phyloP scores from a whole-genome alignment of 2,113 vertebrate genomes.

The Gallinago jamesoni region DNA sequence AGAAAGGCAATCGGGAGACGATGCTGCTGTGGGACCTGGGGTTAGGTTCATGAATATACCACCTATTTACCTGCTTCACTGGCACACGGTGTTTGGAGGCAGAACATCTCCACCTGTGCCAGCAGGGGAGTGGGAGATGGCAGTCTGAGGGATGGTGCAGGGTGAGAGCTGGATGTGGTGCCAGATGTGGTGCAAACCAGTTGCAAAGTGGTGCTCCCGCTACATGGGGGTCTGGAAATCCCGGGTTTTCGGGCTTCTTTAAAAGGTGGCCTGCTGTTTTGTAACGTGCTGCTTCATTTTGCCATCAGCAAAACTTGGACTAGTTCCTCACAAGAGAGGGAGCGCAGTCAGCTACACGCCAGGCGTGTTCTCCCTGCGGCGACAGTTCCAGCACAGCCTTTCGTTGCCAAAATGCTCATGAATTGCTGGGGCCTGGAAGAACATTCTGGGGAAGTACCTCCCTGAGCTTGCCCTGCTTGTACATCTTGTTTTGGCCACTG shows the following conservation, averaged over 20 bases:
- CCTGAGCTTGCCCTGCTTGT: neutral
- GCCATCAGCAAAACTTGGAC: neutral
- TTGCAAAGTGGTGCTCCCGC: neutral
- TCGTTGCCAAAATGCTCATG: neutral
- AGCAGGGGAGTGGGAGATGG: neutral
- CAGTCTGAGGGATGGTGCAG: neutral
- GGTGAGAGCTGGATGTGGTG: neutral
- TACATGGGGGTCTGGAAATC: neutral
- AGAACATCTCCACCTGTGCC: neutral
- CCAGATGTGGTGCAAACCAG: neutral
- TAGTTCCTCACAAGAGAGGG: neutral
- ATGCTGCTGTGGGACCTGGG: neutral
- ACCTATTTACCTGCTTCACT: neutral
- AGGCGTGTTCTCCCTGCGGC: neutral
- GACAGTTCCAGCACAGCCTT: neutral
- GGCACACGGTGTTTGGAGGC: neutral
- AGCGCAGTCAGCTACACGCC: neutral
- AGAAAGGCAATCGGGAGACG: neutral
- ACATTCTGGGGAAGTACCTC: neutral
- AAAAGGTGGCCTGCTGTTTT: neutral
- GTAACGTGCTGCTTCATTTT: neutral
- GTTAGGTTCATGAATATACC: neutral
- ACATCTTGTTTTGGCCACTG: neutral
- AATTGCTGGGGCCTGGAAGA: neutral
- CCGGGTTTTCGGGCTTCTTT: neutral